Conservation (phyloP, 2,888 invertebrate genomes). For the Pinctada fucata region DNA sequence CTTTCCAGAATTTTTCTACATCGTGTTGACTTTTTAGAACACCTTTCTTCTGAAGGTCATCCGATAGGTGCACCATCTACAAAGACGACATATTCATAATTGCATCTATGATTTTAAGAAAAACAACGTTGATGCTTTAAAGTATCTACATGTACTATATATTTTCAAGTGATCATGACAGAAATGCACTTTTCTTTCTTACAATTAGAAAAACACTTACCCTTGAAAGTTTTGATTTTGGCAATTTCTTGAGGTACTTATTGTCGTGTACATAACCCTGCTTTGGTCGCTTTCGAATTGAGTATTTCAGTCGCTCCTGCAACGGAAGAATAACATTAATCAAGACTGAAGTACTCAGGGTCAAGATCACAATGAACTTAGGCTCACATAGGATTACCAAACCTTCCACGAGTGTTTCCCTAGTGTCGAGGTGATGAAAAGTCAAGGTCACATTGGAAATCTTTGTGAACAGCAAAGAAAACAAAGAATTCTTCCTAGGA, state of each 20-base stretch:
- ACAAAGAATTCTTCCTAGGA: no score
- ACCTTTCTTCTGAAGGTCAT: constrained; percentile 53
- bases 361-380: no score
- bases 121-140: no score
- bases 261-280: constrained; percentile 49
- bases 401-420: no score
- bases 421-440: no score
- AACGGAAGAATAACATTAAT: constrained; percentile 18
- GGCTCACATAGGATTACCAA: no score
- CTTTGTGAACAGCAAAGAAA: no score
- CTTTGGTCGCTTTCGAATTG: constrained; percentile 43
- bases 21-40: constrained; percentile 49
- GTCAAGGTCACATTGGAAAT: no score
- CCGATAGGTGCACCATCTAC: constrained; percentile 45
- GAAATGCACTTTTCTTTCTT: neutral
- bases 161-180: neutral
- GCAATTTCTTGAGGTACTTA: constrained; percentile 45
- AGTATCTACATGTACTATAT: neutral
- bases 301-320: constrained; percentile 45
- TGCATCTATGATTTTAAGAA: no score
- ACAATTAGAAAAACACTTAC: neutral
- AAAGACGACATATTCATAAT: neutral
- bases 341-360: neutral
- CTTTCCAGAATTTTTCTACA: constrained; percentile 54
- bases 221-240: constrained; percentile 42